Evolutionary conservation across 1,140 invertebrate genomes (phyloP).

Genomic region (Diorhabda elongata): DNA sequence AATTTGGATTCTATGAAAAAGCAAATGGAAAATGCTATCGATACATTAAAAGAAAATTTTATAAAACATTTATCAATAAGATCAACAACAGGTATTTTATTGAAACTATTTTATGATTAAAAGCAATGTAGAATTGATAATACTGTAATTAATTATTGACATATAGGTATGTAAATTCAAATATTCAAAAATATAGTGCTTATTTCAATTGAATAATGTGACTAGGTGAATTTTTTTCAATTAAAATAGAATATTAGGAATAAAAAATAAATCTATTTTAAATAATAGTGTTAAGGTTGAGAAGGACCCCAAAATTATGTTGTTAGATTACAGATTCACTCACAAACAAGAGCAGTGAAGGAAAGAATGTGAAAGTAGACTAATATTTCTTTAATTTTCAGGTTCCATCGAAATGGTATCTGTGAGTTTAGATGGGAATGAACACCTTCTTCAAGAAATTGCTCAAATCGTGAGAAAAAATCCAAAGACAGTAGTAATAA

Average conservation of each 20-base stretch:
- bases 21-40: conserved; percentile 62
- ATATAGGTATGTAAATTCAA: neutral
- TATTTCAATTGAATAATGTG: no score
- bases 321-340: neutral
- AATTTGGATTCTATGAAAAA: conserved; percentile 64
- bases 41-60: conserved; percentile 73
- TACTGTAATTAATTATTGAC: neutral
- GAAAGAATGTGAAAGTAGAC: no score
- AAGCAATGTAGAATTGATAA: neutral
- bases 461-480: conserved; percentile 85
- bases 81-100: conserved; percentile 56
- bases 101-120: neutral
- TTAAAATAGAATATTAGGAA: no score
- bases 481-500: conserved; percentile 79
- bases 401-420: conserved; percentile 72
- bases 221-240: no score
- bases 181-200: neutral
- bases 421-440: conserved; percentile 74
- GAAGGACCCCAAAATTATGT: neutral
- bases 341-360: neutral
- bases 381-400: conserved; percentile 35
- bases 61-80: conserved; percentile 72
- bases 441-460: conserved; percentile 81
- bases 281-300: neutral
- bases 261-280: neutral